Evolutionary conservation across 2,797 vertebrate genomes (phyloP).

Genomic region (Liparis tanakae): DNA sequence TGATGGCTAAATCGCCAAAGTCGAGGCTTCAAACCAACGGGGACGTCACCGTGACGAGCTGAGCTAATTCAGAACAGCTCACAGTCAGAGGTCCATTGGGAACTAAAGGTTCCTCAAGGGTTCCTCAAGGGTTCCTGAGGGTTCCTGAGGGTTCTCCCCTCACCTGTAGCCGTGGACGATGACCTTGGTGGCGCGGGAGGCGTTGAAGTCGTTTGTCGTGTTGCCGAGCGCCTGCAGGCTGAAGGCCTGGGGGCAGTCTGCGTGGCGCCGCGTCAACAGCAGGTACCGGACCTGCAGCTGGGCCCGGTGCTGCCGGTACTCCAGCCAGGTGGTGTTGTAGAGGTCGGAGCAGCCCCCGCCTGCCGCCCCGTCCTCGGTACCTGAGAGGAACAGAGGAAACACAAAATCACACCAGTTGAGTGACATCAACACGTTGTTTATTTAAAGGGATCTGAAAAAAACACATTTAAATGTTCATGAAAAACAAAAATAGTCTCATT

Average conservation of each 20-base stretch:
- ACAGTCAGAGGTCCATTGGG: neutral
- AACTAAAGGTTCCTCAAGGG: neutral
- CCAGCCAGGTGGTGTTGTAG: constrained; percentile 79
- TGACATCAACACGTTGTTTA: no score
- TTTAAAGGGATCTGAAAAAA: neutral
- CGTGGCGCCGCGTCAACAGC: constrained; percentile 84
- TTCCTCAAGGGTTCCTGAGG: no score
- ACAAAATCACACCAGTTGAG: no score
- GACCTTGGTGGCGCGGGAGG: constrained; percentile 87
- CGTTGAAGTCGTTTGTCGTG: constrained; percentile 84
- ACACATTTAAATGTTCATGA: neutral
- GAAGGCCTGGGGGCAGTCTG: constrained; percentile 84
- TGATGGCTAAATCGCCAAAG: no score
- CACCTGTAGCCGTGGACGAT: constrained; percentile 96
- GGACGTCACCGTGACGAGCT: no score
- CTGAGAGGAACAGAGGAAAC: constrained; percentile 54
- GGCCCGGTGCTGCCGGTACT: constrained; percentile 69
- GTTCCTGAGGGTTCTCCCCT: constrained; percentile 8
- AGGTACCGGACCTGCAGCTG: constrained; percentile 87
- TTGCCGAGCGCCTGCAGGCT: constrained; percentile 65
- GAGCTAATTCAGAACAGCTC: no score
- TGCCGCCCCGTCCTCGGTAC: constrained; percentile 14
- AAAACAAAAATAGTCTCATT: neutral
- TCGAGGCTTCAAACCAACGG: no score
- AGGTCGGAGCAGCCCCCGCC: constrained; percentile 84